phyloP scores from a whole-genome alignment of 1,140 invertebrate species.

The Drosophila kohkoa region DNA sequence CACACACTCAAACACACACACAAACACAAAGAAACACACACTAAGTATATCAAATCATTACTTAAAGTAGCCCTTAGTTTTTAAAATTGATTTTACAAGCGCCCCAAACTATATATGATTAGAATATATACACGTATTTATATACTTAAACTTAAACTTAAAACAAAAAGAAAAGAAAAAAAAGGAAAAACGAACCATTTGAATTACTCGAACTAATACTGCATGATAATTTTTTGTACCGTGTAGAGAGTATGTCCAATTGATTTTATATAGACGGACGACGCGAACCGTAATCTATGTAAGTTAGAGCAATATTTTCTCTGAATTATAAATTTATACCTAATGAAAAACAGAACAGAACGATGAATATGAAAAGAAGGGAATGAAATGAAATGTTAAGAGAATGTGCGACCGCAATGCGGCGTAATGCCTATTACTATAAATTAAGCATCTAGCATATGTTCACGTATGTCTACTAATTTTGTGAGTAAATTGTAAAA shows the following conservation, averaged over 20 bases:
- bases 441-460: conserved; percentile 73
- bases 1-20: conserved; percentile 29
- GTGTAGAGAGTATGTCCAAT: conserved; percentile 47
- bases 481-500: conserved; percentile 63
- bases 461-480: conserved; percentile 51
- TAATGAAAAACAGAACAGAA: conserved; percentile 9
- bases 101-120: conserved; percentile 51
- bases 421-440: conserved; percentile 66
- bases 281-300: conserved; percentile 42
- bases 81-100: conserved; percentile 63
- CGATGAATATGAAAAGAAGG: conserved; percentile 3
- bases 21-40: conserved; percentile 28
- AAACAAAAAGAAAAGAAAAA: conserved; percentile 7
- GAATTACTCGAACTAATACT: conserved; percentile 45
- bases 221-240: conserved; percentile 22
- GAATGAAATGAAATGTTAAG: conserved; percentile 27
- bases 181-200: conserved; percentile 35
- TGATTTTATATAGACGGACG: conserved; percentile 61
- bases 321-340: conserved; percentile 36
- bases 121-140: conserved; percentile 50
- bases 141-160: conserved; percentile 57
- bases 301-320: conserved; percentile 65
- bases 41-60: conserved; percentile 70
- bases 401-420: conserved; percentile 50
- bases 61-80: conserved; percentile 76